phyloP scores from a whole-genome alignment of 2,113 vertebrate species.

The Clupea harengus region DNA sequence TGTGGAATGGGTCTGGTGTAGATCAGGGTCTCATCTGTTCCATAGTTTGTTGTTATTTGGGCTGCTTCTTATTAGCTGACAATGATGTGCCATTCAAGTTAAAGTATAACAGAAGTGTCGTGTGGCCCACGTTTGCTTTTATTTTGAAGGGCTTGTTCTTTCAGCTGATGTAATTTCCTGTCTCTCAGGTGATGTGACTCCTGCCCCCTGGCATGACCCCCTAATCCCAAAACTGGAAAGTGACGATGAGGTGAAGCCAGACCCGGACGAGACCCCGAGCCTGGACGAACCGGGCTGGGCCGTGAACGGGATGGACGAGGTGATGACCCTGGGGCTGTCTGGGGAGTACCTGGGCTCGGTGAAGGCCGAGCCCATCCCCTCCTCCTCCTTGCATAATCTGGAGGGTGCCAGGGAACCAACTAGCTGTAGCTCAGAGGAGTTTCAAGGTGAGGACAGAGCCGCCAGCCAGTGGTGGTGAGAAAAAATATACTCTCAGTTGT shows the following conservation, averaged over 20 bases:
- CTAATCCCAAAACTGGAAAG: conserved; percentile 36
- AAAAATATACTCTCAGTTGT: background rate
- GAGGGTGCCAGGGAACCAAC: conserved; percentile 37
- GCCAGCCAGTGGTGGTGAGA: too few relatives aligned
- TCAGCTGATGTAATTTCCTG: background rate
- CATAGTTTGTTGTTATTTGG: background rate
- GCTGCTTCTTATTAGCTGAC: background rate
- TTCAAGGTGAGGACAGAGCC: conserved; percentile 37
- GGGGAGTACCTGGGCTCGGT: conserved; percentile 56
- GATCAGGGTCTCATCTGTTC: background rate
- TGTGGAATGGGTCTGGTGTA: background rate
- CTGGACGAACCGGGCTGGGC: conserved; percentile 39
- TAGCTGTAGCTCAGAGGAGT: conserved; percentile 34
- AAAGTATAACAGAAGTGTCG: background rate
- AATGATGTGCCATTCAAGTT: background rate
- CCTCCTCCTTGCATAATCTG: conserved; percentile 27
- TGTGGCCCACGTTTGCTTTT: background rate
- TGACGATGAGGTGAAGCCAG: conserved; percentile 33
- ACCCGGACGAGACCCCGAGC: conserved; percentile 28
- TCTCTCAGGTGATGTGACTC: conserved; percentile 37
- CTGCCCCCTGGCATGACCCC: conserved; percentile 37
- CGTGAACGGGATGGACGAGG: conserved; percentile 43
- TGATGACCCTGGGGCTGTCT: conserved; percentile 52
- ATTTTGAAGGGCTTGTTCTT: background rate
- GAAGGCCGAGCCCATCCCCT: conserved; percentile 45